Evolutionary conservation across 2,113 vertebrate genomes (phyloP).

Genomic region (Zingel zingel): DNA sequence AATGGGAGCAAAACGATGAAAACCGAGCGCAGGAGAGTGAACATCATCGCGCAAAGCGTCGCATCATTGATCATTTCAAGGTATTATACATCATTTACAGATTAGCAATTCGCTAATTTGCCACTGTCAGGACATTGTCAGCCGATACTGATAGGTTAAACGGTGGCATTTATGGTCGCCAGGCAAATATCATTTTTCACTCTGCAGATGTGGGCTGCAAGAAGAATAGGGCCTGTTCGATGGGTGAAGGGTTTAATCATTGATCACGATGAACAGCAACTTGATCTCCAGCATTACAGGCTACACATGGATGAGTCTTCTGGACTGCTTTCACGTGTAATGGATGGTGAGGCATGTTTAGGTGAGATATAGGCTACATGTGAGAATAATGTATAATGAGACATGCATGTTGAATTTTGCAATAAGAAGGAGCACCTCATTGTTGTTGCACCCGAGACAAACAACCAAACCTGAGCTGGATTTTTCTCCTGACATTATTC

Average conservation of each 20-base stretch:
- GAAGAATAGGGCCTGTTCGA: constrained; percentile 46
- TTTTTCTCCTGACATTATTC: constrained; percentile 18
- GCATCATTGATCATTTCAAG: constrained; percentile 57
- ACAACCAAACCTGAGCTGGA: constrained; percentile 17
- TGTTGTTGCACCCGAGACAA: constrained; percentile 1
- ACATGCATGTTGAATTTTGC: constrained; percentile 10
- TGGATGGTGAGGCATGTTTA: constrained; percentile 21
- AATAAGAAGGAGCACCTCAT: not conserved
- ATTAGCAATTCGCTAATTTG: constrained; percentile 22
- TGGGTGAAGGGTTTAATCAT: constrained; percentile 52
- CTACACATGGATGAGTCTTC: constrained; percentile 2
- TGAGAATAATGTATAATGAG: not conserved
- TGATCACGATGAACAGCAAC: constrained; percentile 53
- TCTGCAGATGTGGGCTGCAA: constrained; percentile 63
- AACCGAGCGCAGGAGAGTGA: constrained; percentile 54
- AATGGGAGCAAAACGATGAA: constrained; percentile 68
- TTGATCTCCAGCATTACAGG: constrained; percentile 4
- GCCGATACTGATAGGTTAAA: constrained; percentile 21
- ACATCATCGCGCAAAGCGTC: constrained; percentile 39
- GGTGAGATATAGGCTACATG: constrained; percentile 18
- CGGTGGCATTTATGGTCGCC: constrained; percentile 38
- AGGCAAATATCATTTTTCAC: not conserved
- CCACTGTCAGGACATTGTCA: constrained; percentile 26
- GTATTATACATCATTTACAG: constrained; percentile 59
- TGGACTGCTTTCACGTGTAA: constrained; percentile 24